Evolutionary conservation across 2,888 invertebrate species (phyloP), one percentile per base, ranked within the genome.

Genomic region (Carterocephalus palaemon): DNA sequence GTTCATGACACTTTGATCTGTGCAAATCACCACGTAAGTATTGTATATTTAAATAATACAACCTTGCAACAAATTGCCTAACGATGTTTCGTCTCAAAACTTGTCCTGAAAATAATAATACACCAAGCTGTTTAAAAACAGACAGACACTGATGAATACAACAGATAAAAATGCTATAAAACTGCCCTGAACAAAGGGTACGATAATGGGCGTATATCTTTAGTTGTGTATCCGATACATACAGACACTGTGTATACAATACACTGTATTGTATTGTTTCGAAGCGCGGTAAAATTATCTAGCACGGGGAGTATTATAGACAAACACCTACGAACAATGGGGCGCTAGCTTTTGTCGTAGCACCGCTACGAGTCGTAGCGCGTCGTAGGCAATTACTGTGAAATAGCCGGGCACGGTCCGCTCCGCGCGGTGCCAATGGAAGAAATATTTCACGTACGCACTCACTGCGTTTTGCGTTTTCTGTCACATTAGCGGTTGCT

Each of bases 221-320:
- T 43, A 43, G 36, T 36, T 43, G 43, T 36, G 20, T 43, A 43
- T 43, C 36, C n/a, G n/a, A n/a, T n/a, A n/a, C n/a, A n/a, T n/a
- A n/a, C n/a, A n/a, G n/a, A n/a, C n/a, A n/a, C n/a, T n/a, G n/a
- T n/a, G n/a, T n/a, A n/a, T n/a, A n/a, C n/a, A n/a, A n/a, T n/a
- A n/a, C n/a, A n/a, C n/a, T n/a, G n/a, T n/a, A n/a, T n/a, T n/a
- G 43, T 43, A 43, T 45, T 45, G 43, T 45, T 45, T 45, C 43
- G 37, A 36, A 13, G 43, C 43, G 43, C 43, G 36, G 43, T 43
- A 36, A 36, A 43, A 43, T 43, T 43, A 43, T 43, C 43, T 43
- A 42, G 42, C 42, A 43, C 43, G 36, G 43, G 26, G 36, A 36
- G 43, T 36, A 43, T 43, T 36, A 42, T 42, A 42, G 34, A 42